Evolutionary conservation across 2,797 vertebrate genomes (phyloP), one percentile per base, ranked within the genome.

Genomic region (Eulemur albifrons): DNA sequence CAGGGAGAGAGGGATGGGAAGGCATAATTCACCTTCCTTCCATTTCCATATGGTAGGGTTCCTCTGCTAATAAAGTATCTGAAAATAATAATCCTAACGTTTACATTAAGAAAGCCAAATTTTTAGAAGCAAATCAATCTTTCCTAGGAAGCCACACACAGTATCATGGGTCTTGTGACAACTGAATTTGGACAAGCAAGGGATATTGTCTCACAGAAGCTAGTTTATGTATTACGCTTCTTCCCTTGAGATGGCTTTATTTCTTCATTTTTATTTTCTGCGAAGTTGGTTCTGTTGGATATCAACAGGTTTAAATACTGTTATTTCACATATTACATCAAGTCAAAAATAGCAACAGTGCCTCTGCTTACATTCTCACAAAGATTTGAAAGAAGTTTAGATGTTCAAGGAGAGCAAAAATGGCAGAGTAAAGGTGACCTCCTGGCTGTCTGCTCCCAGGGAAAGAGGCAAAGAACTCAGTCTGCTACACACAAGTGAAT

Each of bases 211-310:
- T 94, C 54, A 81, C 32, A 93, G 23, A 77, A 2, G 32, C 25
- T 35, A 76, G 35, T 67, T 92, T 30, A 52, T 61, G 40, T 9
- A 57, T 75, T 75, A 65, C 21, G 90, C 21, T 93, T n/a, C 7
- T 80, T 40, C 11, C 8, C 40, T 15, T 54, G 30, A 95, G 5
- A 81, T 84, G 40, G 15, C 20, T 90, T 88, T 88, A 52, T 72
- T 35, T 84, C 13, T 65, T 96, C 15, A 89, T 80, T 94, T 92
- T 80, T 75, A 93, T 83, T 63, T 82, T 82, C 35, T 77, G 32
- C 77, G 5, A 95, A 90, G 25, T 10, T 52, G 35, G 13, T 81
- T 87, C n/a, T 80, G 21, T 59, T 52, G 67, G 48, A 75, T 67
- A 94, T 23, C 2, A 48, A 72, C 8, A 95, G 17, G 18, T 82